phyloP scores from a whole-genome alignment of 2,113 vertebrate genomes.

The Hassar affinis region DNA sequence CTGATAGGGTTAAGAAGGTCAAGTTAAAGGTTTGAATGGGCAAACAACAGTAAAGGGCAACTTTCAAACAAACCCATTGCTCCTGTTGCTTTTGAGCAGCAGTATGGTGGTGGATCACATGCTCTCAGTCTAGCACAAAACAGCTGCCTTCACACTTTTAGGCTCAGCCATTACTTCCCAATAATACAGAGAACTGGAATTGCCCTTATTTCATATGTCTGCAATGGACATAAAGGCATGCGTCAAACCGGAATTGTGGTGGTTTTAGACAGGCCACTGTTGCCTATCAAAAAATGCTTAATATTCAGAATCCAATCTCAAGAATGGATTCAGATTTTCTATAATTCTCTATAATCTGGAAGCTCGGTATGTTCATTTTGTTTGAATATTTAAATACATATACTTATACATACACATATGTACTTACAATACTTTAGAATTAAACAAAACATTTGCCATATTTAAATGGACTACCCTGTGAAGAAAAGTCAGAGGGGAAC shows the following conservation, averaged over 20 bases:
- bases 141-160: neutral
- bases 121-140: neutral
- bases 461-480: neutral
- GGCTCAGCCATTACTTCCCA: neutral
- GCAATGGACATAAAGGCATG: neutral
- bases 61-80: too few relatives aligned
- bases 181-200: neutral
- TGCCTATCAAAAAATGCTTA: neutral
- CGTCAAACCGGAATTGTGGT: neutral
- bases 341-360: neutral
- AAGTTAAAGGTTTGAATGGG: constrained; percentile 10
- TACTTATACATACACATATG: too few relatives aligned
- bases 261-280: neutral
- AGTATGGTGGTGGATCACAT: constrained; percentile 1
- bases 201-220: neutral
- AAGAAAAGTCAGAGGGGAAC: neutral
- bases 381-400: neutral
- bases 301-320: neutral
- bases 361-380: neutral
- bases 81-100: neutral
- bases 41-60: neutral
- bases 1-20: constrained; percentile 13
- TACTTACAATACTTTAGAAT: neutral
- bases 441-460: neutral
- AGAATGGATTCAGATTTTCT: neutral